Base-by-base conservation (phyloP, 2,888 invertebrate genomes). In the Linnaemya vulpina region DNA sequence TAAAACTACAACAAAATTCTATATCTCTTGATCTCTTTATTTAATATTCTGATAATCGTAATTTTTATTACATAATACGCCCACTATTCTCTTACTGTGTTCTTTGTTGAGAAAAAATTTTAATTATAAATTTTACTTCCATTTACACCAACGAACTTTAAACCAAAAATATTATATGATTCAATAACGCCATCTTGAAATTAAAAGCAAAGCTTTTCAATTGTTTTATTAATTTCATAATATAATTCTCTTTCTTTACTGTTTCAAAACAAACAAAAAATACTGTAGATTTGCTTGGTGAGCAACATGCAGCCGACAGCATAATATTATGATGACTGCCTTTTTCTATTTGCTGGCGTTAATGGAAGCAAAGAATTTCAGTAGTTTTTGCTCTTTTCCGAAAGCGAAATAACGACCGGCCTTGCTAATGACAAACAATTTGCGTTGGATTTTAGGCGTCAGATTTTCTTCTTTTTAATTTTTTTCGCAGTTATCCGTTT, bases 351-450 rank as follows among this genome's bases (percentile, higher is more conserved):
- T 25, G 4, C n/a, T 9, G 40, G 8, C 43, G 13, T 15, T 40
- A 40, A n/a, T n/a, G n/a, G n/a, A 0, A 43, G 30, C 38, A 25
- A 15, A 53, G 43, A 53, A 22, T 60, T 35, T 46, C 5, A 4
- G 46, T 1, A 11, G 17, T 46, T 51, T 68, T 68, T 17, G 13
- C 15, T 15, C n/a, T 40, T 30, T 13, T 13, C 7, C 40, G 13
- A 17, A 43, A 71, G 10, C 20, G 55, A 79, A 71, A 84, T 75
- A 79, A 43, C n/a, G 43, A 67, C 30, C 62, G 60, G 43, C 76
- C 71, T 73, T 84, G 76, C 53, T 80, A 73, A 73, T 76, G 73
- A 71, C 75, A 76, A 76, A 67, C 60, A 84, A 80, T 73, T 22
- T 60, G 20, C 53, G 17, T 15, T 80, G 49, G 78, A 58, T 75